Evolutionary conservation across 2,113 vertebrate genomes (phyloP).

Genomic region (Irena cyanogastra): DNA sequence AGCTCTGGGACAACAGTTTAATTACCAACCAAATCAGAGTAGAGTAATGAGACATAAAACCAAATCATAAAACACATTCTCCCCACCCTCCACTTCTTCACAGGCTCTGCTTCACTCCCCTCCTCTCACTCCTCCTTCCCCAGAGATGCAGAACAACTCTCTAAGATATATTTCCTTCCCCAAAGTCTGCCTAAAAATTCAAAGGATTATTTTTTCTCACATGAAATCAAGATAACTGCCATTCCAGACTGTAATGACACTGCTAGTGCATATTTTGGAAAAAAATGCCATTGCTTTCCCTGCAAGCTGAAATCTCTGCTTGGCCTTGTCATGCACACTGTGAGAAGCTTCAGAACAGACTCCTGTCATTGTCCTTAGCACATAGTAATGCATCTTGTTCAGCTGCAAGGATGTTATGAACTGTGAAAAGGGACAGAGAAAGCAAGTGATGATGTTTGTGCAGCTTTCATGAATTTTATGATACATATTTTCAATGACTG

Average conservation of each 20-base stretch:
- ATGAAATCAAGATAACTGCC: neutral
- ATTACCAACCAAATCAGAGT: neutral
- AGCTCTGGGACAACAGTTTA: too few relatives aligned
- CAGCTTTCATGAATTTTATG: neutral
- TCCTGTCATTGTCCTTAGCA: neutral
- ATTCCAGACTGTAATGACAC: neutral
- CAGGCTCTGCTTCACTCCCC: neutral
- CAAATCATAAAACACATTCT: neutral
- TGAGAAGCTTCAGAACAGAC: neutral
- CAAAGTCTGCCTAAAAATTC: neutral
- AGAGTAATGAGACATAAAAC: neutral
- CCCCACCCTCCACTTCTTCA: neutral
- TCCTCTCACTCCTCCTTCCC: neutral
- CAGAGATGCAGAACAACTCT: neutral
- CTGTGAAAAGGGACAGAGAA: neutral
- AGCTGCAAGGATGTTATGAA: neutral
- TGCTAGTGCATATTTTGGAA: neutral
- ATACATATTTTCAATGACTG: neutral
- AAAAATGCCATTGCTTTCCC: neutral
- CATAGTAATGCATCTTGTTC: neutral
- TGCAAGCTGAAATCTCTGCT: neutral
- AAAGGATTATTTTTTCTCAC: neutral
- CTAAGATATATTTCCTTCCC: neutral
- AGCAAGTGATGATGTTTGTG: neutral
- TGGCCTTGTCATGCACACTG: neutral